Conservation (phyloP, 1,140 invertebrate genomes). For the Pseudoatta argentina region DNA sequence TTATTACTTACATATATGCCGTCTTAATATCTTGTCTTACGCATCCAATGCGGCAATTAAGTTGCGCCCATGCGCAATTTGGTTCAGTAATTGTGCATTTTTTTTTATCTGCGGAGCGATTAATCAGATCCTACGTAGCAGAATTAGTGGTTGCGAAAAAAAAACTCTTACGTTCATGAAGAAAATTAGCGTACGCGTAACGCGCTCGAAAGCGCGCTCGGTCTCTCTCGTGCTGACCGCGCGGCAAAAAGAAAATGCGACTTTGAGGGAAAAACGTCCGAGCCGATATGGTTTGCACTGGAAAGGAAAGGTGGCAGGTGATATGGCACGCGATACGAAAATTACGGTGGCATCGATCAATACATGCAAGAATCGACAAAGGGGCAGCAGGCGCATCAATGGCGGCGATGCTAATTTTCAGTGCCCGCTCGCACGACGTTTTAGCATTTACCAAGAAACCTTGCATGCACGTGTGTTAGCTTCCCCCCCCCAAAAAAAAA, state of each 20-base stretch:
- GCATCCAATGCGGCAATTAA: constrained; percentile 38
- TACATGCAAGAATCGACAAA: constrained; percentile 74
- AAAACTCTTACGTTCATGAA: neutral
- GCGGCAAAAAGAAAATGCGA: constrained; percentile 55
- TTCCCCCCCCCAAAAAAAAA: constrained; percentile 23
- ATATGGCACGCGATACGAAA: constrained; percentile 76
- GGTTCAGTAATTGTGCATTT: constrained; percentile 36
- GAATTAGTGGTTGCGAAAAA: constrained; percentile 41
- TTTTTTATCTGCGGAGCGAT: constrained; percentile 51
- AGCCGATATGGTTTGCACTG: constrained; percentile 71
- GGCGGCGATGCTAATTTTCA: constrained; percentile 57
- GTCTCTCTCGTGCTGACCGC: constrained; percentile 20
- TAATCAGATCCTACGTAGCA: constrained; percentile 41
- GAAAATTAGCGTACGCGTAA: constrained; percentile 53
- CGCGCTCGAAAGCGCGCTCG: constrained; percentile 14
- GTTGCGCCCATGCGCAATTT: constrained; percentile 37
- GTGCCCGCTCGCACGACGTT: constrained; percentile 36
- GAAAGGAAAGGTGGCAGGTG: constrained; percentile 71
- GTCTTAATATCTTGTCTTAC: constrained; percentile 13
- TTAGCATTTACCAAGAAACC: constrained; percentile 41
- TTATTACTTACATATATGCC: neutral
- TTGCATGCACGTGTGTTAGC: constrained; percentile 4
- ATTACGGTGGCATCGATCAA: constrained; percentile 76
- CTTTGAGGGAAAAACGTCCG: constrained; percentile 69
- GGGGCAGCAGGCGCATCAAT: constrained; percentile 51